These are phyloP conservation scores for Sturnus vulgaris DNA, from an alignment of 2,113 vertebrate species.

Conservation along the genomic window DNA sequence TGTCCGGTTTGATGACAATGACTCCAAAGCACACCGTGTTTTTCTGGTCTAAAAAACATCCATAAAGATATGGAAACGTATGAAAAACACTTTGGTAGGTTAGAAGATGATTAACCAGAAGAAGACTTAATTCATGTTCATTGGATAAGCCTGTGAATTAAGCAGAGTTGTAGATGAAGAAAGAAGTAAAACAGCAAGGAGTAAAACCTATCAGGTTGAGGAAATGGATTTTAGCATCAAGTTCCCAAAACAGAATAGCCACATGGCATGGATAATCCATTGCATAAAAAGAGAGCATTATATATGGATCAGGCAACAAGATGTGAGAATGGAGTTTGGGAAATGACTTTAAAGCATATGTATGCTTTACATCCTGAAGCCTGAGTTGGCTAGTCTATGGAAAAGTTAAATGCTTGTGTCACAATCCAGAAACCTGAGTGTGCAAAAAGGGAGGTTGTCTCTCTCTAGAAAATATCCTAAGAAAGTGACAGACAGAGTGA, in stretches of 20 bases:
- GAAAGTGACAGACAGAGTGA: not conserved
- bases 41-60: slow-evolving; percentile 13
- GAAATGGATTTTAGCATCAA: not conserved
- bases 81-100: slow-evolving; percentile 4
- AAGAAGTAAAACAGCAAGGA: not conserved
- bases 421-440: not conserved
- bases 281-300: not conserved
- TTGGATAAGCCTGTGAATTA: not conserved
- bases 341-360: not conserved
- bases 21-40: slow-evolving; percentile 26
- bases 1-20: slow-evolving; percentile 37
- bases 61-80: slow-evolving; percentile 7
- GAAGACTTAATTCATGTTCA: not conserved
- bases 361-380: not conserved
- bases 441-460: not conserved
- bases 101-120: slow-evolving; percentile 7
- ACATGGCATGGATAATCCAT: not conserved
- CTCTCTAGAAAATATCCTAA: not conserved
- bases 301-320: not conserved
- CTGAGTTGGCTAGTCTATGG: not conserved
- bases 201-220: not conserved
- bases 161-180: not conserved
- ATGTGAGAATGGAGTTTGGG: not conserved
- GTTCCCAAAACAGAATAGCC: not conserved
- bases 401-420: not conserved